Evolutionary conservation across 2,797 vertebrate genomes (phyloP), one percentile per base, ranked within the genome.

Genomic region (Pangasius krempfi): DNA sequence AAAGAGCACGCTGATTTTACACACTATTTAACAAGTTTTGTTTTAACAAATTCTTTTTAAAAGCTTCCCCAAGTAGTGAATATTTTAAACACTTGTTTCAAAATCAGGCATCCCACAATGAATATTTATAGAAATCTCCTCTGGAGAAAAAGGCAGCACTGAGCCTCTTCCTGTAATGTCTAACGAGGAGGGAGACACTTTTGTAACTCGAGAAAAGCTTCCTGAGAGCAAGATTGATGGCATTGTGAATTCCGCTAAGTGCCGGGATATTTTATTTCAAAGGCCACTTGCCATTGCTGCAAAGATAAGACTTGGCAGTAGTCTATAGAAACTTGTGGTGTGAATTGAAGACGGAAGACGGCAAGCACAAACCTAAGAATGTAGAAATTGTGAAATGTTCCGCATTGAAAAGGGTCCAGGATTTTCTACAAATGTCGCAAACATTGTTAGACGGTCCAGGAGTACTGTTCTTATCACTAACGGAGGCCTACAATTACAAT

Each of bases 211-310:
- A 83, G 40, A 64, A 83, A 47, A 64, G 81, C 81, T 64, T 64
- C 58, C 81, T 47, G 58, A 64, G 81, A 64, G 40, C 81, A 83
- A 47, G 40, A 83, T 20, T 83, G 60, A 83, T 83, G 81, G 40
- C 37, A 47, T n/a, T 47, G 60, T 47, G 27, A 47, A 83, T 83
- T 47, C 56, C 60, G 37, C 58, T 83, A 62, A 44, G 58, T 64
- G 44, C 58, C 25, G 14, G 80, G 58, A 62, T 82, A 44, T 82
- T 83, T 83, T 83, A 83, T 83, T 60, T 83, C 37, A 83, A 83
- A 64, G 47, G 37, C 60, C 40, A 64, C 27, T 83, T 64, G 81
- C 40, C 14, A 47, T 47, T 83, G 58, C 80, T n/a, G 9, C 40
- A 30, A 83, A 83, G 81, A 64, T 83, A 83, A 83, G 81, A 64